Conservation (phyloP, 2,113 vertebrate species). For the Paramisgurnus dabryanus region DNA sequence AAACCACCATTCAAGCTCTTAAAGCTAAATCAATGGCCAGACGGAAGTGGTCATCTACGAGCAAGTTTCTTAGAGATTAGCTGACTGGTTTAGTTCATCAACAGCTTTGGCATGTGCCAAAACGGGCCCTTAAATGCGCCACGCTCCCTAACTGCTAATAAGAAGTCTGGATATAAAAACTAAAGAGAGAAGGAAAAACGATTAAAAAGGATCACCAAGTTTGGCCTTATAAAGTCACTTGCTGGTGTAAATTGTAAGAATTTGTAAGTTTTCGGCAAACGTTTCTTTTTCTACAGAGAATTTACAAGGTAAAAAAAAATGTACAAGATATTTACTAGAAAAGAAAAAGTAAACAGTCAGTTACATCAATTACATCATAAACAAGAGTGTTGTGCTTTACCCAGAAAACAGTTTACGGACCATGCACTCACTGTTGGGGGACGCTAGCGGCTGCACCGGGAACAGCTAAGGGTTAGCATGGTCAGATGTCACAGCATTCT, state of each 20-base stretch:
- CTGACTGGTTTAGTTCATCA: slow-evolving; percentile 43
- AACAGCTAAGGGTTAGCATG: slow-evolving; percentile 55
- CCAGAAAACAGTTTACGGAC: slow-evolving; percentile 68
- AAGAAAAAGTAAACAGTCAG: slow-evolving; percentile 75
- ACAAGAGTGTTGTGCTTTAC: slow-evolving; percentile 89
- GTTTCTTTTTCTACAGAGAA: slow-evolving; percentile 87
- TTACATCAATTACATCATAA: slow-evolving; percentile 95
- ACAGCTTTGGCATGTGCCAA: slow-evolving; percentile 68
- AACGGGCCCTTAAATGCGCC: slow-evolving; percentile 27
- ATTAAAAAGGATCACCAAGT: slow-evolving; percentile 74
- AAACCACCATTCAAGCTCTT: background rate
- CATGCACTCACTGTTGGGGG: slow-evolving; percentile 54
- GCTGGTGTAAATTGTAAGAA: slow-evolving; percentile 95
- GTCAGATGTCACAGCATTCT: slow-evolving; percentile 71
- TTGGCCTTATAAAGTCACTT: slow-evolving; percentile 91
- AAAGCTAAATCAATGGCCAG: slow-evolving; percentile 55
- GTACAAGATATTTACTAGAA: slow-evolving; percentile 98
- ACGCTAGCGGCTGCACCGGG: slow-evolving; percentile 48
- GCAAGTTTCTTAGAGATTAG: slow-evolving; percentile 41
- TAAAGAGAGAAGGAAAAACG: slow-evolving; percentile 41
- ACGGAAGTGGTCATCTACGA: slow-evolving; percentile 52
- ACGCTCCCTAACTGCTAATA: slow-evolving; percentile 16
- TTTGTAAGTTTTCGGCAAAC: slow-evolving; percentile 91
- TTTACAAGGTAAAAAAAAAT: slow-evolving; percentile 99
- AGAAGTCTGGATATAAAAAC: slow-evolving; percentile 64